Base-by-base conservation (phyloP, 2,888 invertebrate genomes). In the Liposcelis brunnea region DNA sequence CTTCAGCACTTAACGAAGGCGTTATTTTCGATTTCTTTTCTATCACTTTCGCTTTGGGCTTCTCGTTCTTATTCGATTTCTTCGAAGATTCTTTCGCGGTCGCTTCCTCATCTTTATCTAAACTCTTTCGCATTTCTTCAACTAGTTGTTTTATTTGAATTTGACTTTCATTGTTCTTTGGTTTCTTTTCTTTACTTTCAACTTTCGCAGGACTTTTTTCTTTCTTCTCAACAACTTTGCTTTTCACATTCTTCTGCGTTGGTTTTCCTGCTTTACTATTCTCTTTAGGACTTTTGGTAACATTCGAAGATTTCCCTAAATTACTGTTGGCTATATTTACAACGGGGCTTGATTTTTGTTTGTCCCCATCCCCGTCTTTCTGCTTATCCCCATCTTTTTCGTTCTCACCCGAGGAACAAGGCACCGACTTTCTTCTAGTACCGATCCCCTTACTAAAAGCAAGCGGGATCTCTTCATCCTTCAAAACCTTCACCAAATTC, bases 161-260 rank as follows among this genome's bases (percentile, higher is more conserved):
- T 44, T n/a, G 48, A 44, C 11, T 32, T 47, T 14, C 44, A 26
- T 26, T 26, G 4, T 6, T 26, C 26, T 26, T 26, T 26, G 26
- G 26, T 26, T 37, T 10, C 2, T 16, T 36, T 42, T 37, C 44
- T 44, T 46, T 45, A 31, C 45, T 49, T 8, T 5, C 36, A 36
- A 46, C 37, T 16, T 44, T 44, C 38, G 45, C 45, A 12, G 36
- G 38, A 21, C 26, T 33, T 47, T 47, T 44, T 14, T 45, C 43
- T 42, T 47, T 47, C 40, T 47, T 49, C 10, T 43, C 26, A 4
- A n/a, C n/a, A n/a, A 35, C 35, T 35, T 48, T 48, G n/a, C 45
- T 38, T 21, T 49, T 34, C n/a, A n/a, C n/a, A 21, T 47, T 34
- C 38, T 44, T 38, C 33, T 44, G 44, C 31, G 47, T 21, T 32